Evolutionary conservation across 2,113 vertebrate species (phyloP), one percentile per base, ranked within the genome.

Genomic region (Amphiprion ocellaris): DNA sequence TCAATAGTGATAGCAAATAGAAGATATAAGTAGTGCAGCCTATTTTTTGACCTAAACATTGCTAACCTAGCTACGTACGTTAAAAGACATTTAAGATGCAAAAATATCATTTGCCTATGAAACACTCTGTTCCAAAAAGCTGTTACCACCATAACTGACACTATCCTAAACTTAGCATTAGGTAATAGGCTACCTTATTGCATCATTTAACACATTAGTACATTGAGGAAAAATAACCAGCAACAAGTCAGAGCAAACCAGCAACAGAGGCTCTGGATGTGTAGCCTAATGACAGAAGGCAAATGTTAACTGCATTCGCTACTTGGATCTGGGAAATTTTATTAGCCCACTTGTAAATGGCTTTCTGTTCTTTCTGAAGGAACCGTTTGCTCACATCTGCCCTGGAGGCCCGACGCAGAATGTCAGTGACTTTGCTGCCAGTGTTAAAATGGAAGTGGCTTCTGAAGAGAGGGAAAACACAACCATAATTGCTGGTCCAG

Each of bases 361-460:
- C 53, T 76, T 76, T 87, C 81, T 85, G 74, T 90, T 88, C 64
- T 39, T 61, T 72, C 44, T 53, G 15, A 70, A 70, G 63, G 39
- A 81, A 74, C n/a, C 9, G 46, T 76, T 78, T 86, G 82, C 71
- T 68, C 33, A 74, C 76, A 66, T 82, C 52, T 74, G 73, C 56
- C 80, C 70, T 37, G 11, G n/a, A 86, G 83, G 65, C 71, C 71
- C 69, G 88, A 81, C 76, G 80, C 82, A 90, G 62, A 82, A 81
- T 68, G 81, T 84, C 79, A 65, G 69, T 49, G 69, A 88, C 74
- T 85, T 85, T 61, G 76, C 55, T 83, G 84, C 81, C 72, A 80
- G 83, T 83, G 89, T 90, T 72, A 87, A 87, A 91, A 87, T 90
- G 90, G 88, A 92, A 90, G 89, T 88, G 89, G 88, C 83, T 90